These are phyloP conservation scores for Linepithema humile DNA, from an alignment of 1,140 invertebrate species.

Conservation along the genomic window DNA sequence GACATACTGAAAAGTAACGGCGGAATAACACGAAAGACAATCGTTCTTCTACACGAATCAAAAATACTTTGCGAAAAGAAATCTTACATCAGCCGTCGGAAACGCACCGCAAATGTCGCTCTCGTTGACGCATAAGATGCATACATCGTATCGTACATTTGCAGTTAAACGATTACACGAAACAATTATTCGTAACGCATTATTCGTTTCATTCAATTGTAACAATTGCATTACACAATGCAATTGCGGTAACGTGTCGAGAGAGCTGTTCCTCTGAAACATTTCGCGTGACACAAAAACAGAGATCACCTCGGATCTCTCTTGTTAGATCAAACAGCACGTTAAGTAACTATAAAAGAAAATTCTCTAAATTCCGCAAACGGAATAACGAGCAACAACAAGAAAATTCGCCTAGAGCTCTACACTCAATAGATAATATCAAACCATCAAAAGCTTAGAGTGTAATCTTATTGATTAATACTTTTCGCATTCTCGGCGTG, in stretches of 20 bases:
- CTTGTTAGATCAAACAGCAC: not conserved
- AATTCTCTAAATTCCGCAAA: conserved; percentile 26
- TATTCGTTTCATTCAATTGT: not conserved
- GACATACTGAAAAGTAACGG: conserved; percentile 11
- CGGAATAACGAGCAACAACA: conserved; percentile 39
- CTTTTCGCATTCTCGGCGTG: not conserved
- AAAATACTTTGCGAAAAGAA: not conserved
- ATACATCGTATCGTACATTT: not conserved
- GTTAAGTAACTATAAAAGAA: conserved; percentile 28
- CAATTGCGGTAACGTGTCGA: not conserved
- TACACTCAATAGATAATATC: conserved; percentile 38
- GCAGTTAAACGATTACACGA: too few species aligned
- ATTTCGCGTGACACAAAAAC: conserved; percentile 37
- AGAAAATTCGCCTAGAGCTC: conserved; percentile 5
- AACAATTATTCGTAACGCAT: not conserved
- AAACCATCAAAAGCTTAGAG: conserved; percentile 53
- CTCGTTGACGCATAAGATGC: not conserved
- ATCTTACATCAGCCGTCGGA: not conserved
- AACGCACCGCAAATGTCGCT: too few species aligned
- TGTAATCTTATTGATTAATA: conserved; percentile 50
- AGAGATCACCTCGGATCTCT: conserved; percentile 8
- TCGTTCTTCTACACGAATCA: not conserved
- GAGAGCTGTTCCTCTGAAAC: not conserved
- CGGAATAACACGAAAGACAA: not conserved
- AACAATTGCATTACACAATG: not conserved